Evolutionary conservation across 2,113 vertebrate species (phyloP), one percentile per base, ranked within the genome.

Genomic region (Otis tarda): DNA sequence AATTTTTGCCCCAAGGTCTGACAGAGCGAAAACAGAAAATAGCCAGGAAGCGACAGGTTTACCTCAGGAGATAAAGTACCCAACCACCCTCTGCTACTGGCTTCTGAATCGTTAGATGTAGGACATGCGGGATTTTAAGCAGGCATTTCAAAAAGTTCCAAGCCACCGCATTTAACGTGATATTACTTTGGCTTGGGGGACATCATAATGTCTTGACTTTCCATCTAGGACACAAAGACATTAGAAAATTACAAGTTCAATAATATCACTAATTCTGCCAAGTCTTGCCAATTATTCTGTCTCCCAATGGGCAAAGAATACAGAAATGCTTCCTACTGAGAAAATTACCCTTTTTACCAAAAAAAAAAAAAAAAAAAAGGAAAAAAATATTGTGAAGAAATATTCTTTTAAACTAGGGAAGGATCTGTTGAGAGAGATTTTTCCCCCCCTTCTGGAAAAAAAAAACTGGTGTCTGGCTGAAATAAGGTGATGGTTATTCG

Each of bases 181-280:
- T 85, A 94, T 94, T 88, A 94, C 74, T 94, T 91, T 88, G 61
- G 56, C 69, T 90, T 91, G 79, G 45, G 39, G 47, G n/a, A 80
- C 64, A 96, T 95, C 94, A 94, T 90, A 96, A 89, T 30, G 61
- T 87, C 91, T 94, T 94, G 95, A 94, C 80, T 94, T 96, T 90
- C 76, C 60, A 92, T 71, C 87, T 87, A 61, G 56, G 93, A 90
- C 49, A 43, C 81, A 87, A 91, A 94, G 89, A 90, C 11, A 45
- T 82, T 64, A 85, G 78, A 86, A 74, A 83, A 95, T 96, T 94
- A 91, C 78, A 90, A 68, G 92, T 90, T 95, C 71, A 90, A 86
- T 94, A 95, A 73, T 95, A 89, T 90, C 89, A 69, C 75, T 84
- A 91, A 78, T 93, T 95, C 93, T 95, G 84, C 83, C 87, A 94